These are phyloP conservation scores for Heterodera filipjevi DNA, from an alignment of 2,888 invertebrate genomes.

Conservation along the genomic window DNA sequence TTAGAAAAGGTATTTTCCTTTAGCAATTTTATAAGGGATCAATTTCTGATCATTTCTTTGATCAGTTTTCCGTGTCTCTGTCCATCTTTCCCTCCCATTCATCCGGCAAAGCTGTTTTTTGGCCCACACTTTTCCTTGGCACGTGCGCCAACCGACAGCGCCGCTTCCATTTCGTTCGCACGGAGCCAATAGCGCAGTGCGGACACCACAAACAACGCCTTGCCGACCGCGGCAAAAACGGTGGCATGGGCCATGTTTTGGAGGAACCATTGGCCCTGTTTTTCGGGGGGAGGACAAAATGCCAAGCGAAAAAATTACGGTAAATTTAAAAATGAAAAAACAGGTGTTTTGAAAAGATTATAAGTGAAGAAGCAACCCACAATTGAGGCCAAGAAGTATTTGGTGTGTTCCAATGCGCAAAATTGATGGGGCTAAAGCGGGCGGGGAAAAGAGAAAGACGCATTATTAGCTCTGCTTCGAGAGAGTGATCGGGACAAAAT, in stretches of 20 bases:
- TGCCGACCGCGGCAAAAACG: slow-evolving; percentile 43
- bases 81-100: slow-evolving; percentile 2
- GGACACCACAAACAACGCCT: slow-evolving; percentile 47
- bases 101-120: slow-evolving; percentile 14
- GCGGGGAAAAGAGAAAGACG: too few species aligned
- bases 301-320: neutral
- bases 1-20: too few species aligned
- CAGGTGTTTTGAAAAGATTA: too few species aligned
- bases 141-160: neutral
- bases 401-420: slow-evolving; percentile 45
- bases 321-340: too few species aligned
- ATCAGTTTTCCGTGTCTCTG: neutral
- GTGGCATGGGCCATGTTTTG: slow-evolving; percentile 56
- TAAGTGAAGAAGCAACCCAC: slow-evolving; percentile 3
- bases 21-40: too few species aligned
- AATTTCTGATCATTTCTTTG: too few species aligned
- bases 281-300: neutral
- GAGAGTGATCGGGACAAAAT: too few species aligned
- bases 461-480: too few species aligned
- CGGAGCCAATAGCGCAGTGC: slow-evolving; percentile 44
- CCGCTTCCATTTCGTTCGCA: slow-evolving; percentile 21
- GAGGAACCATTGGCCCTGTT: slow-evolving; percentile 56
- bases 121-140: slow-evolving; percentile 21
- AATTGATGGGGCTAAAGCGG: slow-evolving; percentile 29
- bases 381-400: slow-evolving; percentile 45